Evolutionary conservation across 2,797 vertebrate genomes (phyloP).

Genomic region (Cryptoblepharus egeriae): DNA sequence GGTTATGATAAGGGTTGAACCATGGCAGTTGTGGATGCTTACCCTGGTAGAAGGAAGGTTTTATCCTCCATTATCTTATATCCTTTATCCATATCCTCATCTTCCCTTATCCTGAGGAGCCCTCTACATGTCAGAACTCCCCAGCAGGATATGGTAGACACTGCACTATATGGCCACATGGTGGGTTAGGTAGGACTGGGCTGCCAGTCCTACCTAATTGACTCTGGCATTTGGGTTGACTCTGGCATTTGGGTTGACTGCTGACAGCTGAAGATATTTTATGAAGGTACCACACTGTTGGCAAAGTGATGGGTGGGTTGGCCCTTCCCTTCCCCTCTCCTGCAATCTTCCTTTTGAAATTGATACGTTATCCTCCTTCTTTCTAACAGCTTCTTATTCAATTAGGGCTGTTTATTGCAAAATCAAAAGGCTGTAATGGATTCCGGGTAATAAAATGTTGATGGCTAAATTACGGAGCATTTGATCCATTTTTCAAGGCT

Average conservation of each 20-base stretch:
- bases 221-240: neutral
- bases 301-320: neutral
- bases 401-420: slow-evolving; percentile 29
- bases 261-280: neutral
- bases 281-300: neutral
- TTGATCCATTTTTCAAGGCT: slow-evolving; percentile 16
- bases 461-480: neutral
- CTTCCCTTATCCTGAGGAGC: too few relatives aligned
- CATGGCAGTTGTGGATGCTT: too few relatives aligned
- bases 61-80: too few relatives aligned
- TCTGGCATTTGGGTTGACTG: neutral
- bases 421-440: slow-evolving; percentile 35
- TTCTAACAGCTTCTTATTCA: slow-evolving; percentile 4
- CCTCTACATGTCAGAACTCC: too few relatives aligned
- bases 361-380: neutral
- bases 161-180: too few relatives aligned
- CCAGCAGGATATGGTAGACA: too few relatives aligned
- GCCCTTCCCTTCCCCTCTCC: neutral
- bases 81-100: too few relatives aligned
- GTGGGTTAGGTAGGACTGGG: too few relatives aligned
- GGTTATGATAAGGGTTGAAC: too few relatives aligned
- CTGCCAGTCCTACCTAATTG: neutral
- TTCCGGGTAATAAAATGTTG: neutral
- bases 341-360: neutral
- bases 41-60: too few relatives aligned